phyloP scores from a whole-genome alignment of 2,888 invertebrate species.

The Oxycera nigricornis region DNA sequence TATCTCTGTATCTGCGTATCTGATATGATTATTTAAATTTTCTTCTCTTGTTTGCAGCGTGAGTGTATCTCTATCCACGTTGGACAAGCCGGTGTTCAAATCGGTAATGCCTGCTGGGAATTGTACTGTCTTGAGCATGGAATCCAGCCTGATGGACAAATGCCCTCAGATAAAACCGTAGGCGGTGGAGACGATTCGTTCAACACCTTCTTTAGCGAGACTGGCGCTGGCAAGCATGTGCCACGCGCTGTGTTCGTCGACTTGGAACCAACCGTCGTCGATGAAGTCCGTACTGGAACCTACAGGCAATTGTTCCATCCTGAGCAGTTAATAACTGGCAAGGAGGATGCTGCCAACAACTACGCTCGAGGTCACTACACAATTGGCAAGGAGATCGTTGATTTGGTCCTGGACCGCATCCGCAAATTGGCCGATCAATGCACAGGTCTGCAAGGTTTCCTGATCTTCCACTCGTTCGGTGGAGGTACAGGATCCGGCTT shows the following conservation, averaged over 20 bases:
- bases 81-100: conserved; percentile 86
- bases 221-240: conserved; percentile 94
- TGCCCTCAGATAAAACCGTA: conserved; percentile 91
- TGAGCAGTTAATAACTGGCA: conserved; percentile 95
- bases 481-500: conserved; percentile 96
- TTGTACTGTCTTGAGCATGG: conserved; percentile 88
- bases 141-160: conserved; percentile 92
- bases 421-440: conserved; percentile 90
- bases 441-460: conserved; percentile 90
- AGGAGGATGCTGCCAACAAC: conserved; percentile 98
- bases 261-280: conserved; percentile 95
- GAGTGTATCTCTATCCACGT: conserved; percentile 82
- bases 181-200: conserved; percentile 93
- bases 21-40: too few relatives aligned
- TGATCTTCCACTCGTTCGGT: conserved; percentile 95
- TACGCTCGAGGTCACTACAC: conserved; percentile 98
- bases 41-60: conserved; percentile 69
- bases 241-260: conserved; percentile 95
- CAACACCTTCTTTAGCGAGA: conserved; percentile 94
- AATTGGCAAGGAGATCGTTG: conserved; percentile 93
- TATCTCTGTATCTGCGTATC: too few relatives aligned
- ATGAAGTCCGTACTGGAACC: conserved; percentile 92
- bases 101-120: conserved; percentile 91
- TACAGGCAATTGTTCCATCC: conserved; percentile 97
- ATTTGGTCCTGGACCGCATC: conserved; percentile 85